phyloP scores from a whole-genome alignment of 2,888 invertebrate genomes.

The Thelaira solivaga region DNA sequence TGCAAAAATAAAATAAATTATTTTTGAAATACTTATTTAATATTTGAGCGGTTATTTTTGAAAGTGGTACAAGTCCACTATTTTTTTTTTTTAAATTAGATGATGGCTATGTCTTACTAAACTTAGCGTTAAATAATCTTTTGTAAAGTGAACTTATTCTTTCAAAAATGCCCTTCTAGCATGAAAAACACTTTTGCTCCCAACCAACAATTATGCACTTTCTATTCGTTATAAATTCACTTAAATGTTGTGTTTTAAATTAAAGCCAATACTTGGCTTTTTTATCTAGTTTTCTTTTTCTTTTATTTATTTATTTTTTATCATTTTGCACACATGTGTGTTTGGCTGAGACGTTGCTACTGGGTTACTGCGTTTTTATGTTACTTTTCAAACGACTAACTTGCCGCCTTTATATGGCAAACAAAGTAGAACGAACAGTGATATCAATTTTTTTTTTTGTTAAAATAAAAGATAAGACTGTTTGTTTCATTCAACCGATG shows the following conservation, averaged over 20 bases:
- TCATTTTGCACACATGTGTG: slow-evolving; percentile 34
- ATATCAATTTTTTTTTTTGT: slow-evolving; percentile 46
- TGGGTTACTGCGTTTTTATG: slow-evolving; percentile 30
- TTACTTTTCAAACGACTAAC: slow-evolving; percentile 25
- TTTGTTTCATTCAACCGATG: slow-evolving; percentile 44
- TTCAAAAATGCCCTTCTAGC: too few relatives aligned
- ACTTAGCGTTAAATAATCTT: too few relatives aligned
- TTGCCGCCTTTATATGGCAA: slow-evolving; percentile 48
- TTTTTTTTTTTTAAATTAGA: too few relatives aligned
- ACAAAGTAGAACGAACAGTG: slow-evolving; percentile 49
- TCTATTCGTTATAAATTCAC: slow-evolving; percentile 9
- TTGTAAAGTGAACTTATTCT: too few relatives aligned
- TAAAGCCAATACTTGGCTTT: slow-evolving; percentile 13
- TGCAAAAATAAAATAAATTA: too few relatives aligned
- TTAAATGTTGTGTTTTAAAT: slow-evolving; percentile 8
- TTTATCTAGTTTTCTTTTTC: slow-evolving; percentile 20
- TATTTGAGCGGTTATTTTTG: too few relatives aligned
- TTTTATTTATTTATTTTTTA: too few relatives aligned
- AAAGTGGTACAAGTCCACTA: too few relatives aligned
- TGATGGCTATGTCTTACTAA: too few relatives aligned
- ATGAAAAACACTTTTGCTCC: background rate
- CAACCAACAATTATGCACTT: background rate
- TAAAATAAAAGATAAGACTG: slow-evolving; percentile 41
- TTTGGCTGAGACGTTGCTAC: slow-evolving; percentile 18
- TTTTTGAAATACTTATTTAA: too few relatives aligned